phyloP scores from a whole-genome alignment of 1,140 invertebrate species.

The Capitella teleta region DNA sequence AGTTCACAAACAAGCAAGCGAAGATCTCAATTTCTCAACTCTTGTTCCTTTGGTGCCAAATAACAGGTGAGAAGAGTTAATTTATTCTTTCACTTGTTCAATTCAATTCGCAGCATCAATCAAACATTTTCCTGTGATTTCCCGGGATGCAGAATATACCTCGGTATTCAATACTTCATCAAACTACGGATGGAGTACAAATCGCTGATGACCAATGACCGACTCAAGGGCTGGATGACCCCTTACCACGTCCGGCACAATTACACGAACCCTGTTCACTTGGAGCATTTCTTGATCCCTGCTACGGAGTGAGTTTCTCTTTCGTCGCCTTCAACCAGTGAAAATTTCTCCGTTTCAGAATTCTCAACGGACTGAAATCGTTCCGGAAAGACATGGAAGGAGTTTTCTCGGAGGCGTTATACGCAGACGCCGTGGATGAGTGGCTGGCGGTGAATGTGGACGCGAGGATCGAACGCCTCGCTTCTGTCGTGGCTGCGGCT shows the following conservation, averaged over 20 bases:
- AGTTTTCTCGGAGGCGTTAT: background rate
- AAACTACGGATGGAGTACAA: background rate
- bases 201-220: background rate
- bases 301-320: background rate
- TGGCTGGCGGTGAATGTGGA: background rate
- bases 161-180: background rate
- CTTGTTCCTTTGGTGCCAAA: background rate
- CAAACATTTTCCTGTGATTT: background rate
- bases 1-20: background rate
- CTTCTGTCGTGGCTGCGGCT: background rate
- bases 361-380: background rate
- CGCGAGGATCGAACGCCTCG: background rate
- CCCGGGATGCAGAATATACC: too few relatives aligned
- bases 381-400: background rate
- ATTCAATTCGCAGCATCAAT: background rate
- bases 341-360: background rate
- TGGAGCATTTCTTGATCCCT: background rate
- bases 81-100: background rate
- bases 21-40: background rate
- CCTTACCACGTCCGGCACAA: conserved; percentile 2
- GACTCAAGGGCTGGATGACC: conserved; percentile 4
- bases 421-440: background rate
- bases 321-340: background rate
- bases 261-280: background rate
- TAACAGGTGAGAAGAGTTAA: too few relatives aligned